Base-by-base conservation (phyloP, 2,888 invertebrate genomes). In the Myopa tessellatipennis region DNA sequence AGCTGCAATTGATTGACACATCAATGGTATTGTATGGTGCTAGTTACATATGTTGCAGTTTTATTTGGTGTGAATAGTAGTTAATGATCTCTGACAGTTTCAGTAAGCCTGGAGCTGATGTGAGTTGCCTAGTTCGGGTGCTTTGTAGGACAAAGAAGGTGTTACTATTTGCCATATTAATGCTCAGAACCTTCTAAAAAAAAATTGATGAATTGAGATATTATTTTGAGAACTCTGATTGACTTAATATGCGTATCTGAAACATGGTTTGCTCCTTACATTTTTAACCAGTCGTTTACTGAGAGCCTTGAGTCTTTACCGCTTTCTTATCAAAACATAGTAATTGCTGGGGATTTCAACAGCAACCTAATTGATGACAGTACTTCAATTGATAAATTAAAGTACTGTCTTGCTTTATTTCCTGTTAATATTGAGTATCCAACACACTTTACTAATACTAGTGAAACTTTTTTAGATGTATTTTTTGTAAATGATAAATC, bases 151-250 rank as follows among this genome's bases (percentile, higher is more conserved):
- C 61, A 74, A 40, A 70, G 40, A 36, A 70, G 16, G 77, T 76
- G 1, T 38, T 76, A 79, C 71, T n/a, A 72, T 79, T 7, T 68
- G 74, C 34, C 74, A 78, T 67, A 75, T 75, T 12, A 72, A 78
- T 55, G 76, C 78, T 2, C 74, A 74, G 73, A 78, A 76, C 45
- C 8, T 77, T 10, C 1, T 52, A n/a, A 16, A 52, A 52, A n/a
- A 79, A 79, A 77, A 77, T 79, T 18, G 71, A 77, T 67, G 78
- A 76, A 63, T 77, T 78, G 45, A 50, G 75, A 40, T 69, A 40
- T 26, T 50, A 50, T 3, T 73, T n/a, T 78, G 75, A 65, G 72
- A 58, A 36, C 2, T 73, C 77, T 3, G 60, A 18, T 77, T 1
- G 77, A 77, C n/a, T 38, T 77, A 40, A 50, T 77, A 14, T 77